Evolutionary conservation across 1,140 invertebrate species (phyloP), one percentile per base, ranked within the genome.

Genomic region (Dufourea novaeangliae): DNA sequence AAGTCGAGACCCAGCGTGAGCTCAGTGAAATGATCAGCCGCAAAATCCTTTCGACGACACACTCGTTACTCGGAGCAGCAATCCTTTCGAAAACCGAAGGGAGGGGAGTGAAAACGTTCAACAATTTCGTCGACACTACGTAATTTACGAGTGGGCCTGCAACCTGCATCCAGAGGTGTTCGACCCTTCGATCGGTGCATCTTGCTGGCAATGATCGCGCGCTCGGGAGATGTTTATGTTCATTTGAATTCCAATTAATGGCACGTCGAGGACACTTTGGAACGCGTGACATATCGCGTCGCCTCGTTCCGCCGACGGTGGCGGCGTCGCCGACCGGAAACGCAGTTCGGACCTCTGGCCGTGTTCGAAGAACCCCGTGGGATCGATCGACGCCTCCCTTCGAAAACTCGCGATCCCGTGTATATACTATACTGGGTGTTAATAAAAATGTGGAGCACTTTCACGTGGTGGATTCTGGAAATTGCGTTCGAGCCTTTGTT

Each of bases 231-330:
- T 88, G 86, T 88, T 87, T 88, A 87, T 87, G 86, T 87, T 75
- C 81, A 77, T 86, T 87, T 87, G 86, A 87, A 87, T 87, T 87
- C 84, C 86, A 87, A 86, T 87, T 87, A 87, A 87, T 87, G 84
- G 83, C 81, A 76, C 71, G 81, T 85, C 83, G 83, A 79, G 77
- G 78, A 82, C 78, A 84, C 82, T 84, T 84, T 84, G 83, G 83
- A 80, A 84, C 82, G 83, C 83, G 78, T 87, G 83, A 87, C 80
- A 78, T 86, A 86, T 86, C 83, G 80, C 80, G 80, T 72, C 71
- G 78, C 83, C 80, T 84, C 84, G 83, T 84, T 84, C 82, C 68
- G 46, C 37, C 25, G 63, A 17, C 6, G 50, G 61, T 64, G 54
- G n/a, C 6, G 50, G 61, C 73, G 54, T 75, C 63, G 74, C 37